Evolutionary conservation across 2,888 invertebrate species (phyloP), one percentile per base, ranked within the genome.

Genomic region (Habroteleia sp.): DNA sequence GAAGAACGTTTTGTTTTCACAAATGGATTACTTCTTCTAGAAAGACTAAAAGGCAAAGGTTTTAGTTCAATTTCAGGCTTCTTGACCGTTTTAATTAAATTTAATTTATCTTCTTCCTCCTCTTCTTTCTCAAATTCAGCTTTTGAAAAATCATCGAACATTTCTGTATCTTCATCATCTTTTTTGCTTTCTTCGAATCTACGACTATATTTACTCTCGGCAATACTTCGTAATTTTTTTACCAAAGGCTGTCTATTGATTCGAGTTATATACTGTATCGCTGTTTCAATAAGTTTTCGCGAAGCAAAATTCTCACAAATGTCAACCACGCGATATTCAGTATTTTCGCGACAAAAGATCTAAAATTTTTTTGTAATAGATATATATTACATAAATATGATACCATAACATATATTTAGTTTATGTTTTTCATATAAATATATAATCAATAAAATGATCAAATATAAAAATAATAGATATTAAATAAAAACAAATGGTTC

Each of bases 251-350:
- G 92, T 79, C 93, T 92, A 14, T 95, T 93, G 6, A 94, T 90
- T 77, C 95, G 93, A 0, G 93, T 92, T 0, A 97, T 96, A 89
- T 97, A 98, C 85, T 95, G 96, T n/a, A 95, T 93, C 0, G 96
- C 97, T 27, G 97, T 89, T 74, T 94, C 94, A 27, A 97, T 89
- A 0, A 96, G 90, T 37, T 94, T 93, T 1, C 93, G 92, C 81
- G 94, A 94, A 13, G 93, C 93, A 82, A 97, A 91, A 80, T 96
- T 90, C 83, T 95, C 93, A 87, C 96, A 94, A 10, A 97, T 90
- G 88, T 98, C 97, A 42, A 96, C 89, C 0, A 97, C 97, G 31
- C 97, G 91, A 81, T 93, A 93, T 84, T 98, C 97, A 77, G 94
- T 91, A 86, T 95, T 95, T 78, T 93, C 93, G 79, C 94, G 93